Evolutionary conservation across 2,888 invertebrate species (phyloP), one percentile per base, ranked within the genome.

Genomic region (Ditylenchus weischeri): DNA sequence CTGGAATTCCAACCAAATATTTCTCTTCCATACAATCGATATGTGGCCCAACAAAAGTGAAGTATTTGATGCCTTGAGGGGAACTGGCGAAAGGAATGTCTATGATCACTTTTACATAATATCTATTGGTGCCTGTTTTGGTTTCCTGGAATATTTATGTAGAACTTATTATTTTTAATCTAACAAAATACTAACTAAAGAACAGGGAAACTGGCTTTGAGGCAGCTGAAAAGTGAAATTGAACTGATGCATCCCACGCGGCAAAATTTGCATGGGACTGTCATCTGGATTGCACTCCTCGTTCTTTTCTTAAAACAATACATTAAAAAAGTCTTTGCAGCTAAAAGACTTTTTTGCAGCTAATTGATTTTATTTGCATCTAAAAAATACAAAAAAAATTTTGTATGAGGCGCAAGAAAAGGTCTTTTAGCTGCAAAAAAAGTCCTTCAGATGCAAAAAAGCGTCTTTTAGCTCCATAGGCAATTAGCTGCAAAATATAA

Each of bases 11-110:
- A 83, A 90, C 90, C 86, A 90, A 84, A 82, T 89, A 90, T 79
- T 89, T 88, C 81, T 90, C 89, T 73, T 90, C 90, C 89, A 90
- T 90, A 83, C 90, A 90, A 84, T 90, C 90, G 76, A 89, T 89
- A 79, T 89, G 89, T 18, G 90, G 90, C 3, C 90, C 90, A 75
- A 90, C 89, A 58, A 90, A 86, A 1, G 90, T 90, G 83, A 90
- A 90, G 83, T 90, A 73, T 51, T 90, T 90, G 86, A 90, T 88
- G 15, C 90, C 89, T 82, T 90, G 90, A 0, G 90, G 90, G 0
- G 90, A 89, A 62, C 89, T 89, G 2, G 90, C 89, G 80, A 90
- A 90, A 0, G 90, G 90, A 74, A 90, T 89, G 83, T 90, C 90
- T 60, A 90, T 87, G 47, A 85, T 83, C n/a, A 85, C 79, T 85